Conservation (phyloP, 1,140 invertebrate species). For the Gyrodactylus bullatarudis region DNA sequence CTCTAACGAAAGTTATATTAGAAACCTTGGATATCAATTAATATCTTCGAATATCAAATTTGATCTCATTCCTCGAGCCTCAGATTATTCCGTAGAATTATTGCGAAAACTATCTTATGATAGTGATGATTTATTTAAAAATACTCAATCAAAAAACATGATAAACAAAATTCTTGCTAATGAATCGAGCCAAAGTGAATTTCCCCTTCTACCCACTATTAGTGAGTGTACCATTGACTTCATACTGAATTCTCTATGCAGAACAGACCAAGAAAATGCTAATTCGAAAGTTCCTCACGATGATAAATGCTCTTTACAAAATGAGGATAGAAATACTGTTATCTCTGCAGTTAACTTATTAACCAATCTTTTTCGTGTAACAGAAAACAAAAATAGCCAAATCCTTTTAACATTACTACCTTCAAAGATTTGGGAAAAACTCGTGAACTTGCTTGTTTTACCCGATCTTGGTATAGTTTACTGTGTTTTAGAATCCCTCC, state of each 20-base stretch:
- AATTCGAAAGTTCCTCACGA: too few species aligned
- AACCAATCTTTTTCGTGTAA: not conserved
- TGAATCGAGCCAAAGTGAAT: not conserved
- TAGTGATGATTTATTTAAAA: too few species aligned
- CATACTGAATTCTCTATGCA: not conserved
- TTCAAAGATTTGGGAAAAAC: not conserved
- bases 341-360: not conserved
- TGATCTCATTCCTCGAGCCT: not conserved
- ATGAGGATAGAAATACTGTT: not conserved
- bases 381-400: not conserved
- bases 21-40: not conserved
- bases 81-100: not conserved
- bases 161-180: not conserved
- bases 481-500: not conserved
- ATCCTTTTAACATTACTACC: not conserved
- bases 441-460: not conserved
- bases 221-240: not conserved
- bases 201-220: not conserved
- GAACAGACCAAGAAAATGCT: too few species aligned
- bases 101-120: not conserved
- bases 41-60: not conserved
- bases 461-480: not conserved
- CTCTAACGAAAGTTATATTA: not conserved
- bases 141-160: not conserved
- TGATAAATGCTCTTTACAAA: too few species aligned